Evolutionary conservation across 2,797 vertebrate species (phyloP), one percentile per base, ranked within the genome.

Genomic region (Alcedo atthis): DNA sequence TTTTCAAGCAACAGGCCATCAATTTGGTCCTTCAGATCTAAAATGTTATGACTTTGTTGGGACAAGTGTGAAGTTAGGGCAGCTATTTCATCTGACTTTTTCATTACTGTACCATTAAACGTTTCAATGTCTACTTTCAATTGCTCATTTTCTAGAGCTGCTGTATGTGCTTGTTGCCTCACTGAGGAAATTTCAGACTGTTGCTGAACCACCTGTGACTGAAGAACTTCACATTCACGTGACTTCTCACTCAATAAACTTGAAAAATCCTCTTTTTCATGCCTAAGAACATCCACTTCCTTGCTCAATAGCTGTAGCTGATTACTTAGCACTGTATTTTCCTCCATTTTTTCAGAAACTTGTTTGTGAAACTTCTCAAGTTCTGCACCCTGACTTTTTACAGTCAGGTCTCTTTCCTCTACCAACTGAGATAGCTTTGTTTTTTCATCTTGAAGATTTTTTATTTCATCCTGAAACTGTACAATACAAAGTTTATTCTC

Each of bases 91-190:
- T 97, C 95, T 7, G 94, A 95, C 17, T 95, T 97, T 83, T 90
- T 90, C 9, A 85, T 93, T 45, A 98, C 58, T 15, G 81, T 85
- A 12, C 59, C 69, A 28, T 90, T 93, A 6, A 94, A 86, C 35
- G 96, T 96, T 88, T 98, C 97, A 37, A 98, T 68, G 20, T 98
- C 97, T 16, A 81, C 95, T 96, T 98, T 97, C 25, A 98, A 73
- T 64, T 94, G 97, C 28, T 64, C n/a, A 20, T 98, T 98, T 96
- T 97, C 96, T 96, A 97, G 24, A 81, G 86, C 78, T 67, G 94
- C 76, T 40, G 64, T 58, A 32, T 95, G 85, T 63, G 87, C 62
- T 69, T 96, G 92, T 15, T 97, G 90, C 66, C 71, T 96, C 64
- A 92, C 83, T 35, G 81, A 95, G 61, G 87, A 40, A 20, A 80